Evolutionary conservation across 2,888 invertebrate species (phyloP).

Genomic region (Tinea trinotella): DNA sequence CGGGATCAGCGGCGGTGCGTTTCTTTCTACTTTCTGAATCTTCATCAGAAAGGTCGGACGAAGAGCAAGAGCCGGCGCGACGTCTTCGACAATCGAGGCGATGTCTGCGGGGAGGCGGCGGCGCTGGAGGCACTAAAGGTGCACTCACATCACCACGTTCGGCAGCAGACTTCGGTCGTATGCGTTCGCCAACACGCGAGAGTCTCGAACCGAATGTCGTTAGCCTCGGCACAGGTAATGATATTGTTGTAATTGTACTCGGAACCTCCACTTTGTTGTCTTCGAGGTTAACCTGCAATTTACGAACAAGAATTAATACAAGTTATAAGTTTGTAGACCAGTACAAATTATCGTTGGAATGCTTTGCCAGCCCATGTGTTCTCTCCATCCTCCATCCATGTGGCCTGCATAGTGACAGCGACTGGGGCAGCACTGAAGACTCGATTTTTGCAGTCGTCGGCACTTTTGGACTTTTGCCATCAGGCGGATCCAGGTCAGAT

Average conservation of each 20-base stretch:
- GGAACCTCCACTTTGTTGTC: slow-evolving; percentile 34
- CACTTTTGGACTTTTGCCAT: too few species aligned
- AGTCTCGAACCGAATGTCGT: slow-evolving; percentile 24
- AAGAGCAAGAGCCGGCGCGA: slow-evolving; percentile 86
- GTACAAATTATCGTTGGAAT: too few species aligned
- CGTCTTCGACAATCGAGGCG: slow-evolving; percentile 52
- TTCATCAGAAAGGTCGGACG: slow-evolving; percentile 94
- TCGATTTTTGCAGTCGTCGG: too few species aligned
- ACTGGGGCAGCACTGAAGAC: too few species aligned
- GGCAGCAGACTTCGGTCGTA: slow-evolving; percentile 36
- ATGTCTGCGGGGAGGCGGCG: slow-evolving; percentile 47
- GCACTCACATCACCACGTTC: slow-evolving; percentile 26
- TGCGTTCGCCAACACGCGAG: slow-evolving; percentile 28
- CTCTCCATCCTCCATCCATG: too few species aligned
- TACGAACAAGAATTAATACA: too few species aligned
- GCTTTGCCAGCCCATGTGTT: too few species aligned
- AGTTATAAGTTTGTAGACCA: too few species aligned
- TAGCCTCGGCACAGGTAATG: slow-evolving; percentile 20
- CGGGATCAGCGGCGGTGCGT: slow-evolving; percentile 79
- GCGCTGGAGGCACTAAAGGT: slow-evolving; percentile 39
- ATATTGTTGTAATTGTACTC: neutral
- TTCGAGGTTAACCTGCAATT: slow-evolving; percentile 39
- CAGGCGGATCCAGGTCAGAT: too few species aligned
- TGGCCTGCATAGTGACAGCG: too few species aligned
- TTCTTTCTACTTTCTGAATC: slow-evolving; percentile 88